Percentiles rank a stretch among this genome's conserved stretches.
Evolutionary conservation across 2,113 vertebrate species (phyloP).

Genomic region (Miniopterus natalensis): DNA sequence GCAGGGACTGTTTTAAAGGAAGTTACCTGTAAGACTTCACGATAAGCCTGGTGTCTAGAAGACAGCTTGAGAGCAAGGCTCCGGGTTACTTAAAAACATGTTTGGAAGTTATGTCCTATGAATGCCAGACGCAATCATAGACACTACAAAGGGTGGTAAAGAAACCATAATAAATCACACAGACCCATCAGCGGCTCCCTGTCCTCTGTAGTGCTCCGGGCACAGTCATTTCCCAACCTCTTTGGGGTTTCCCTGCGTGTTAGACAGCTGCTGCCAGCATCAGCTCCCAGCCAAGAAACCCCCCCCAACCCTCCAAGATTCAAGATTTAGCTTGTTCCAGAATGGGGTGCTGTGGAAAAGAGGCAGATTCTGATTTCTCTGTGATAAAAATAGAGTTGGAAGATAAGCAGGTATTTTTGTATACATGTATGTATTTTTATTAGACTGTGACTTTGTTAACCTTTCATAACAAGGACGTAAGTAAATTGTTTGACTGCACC

Average conservation of each 20-base stretch:
- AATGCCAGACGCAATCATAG: background rate
- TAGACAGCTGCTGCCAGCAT: background rate
- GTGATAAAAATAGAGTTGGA: background rate
- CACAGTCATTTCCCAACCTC: background rate
- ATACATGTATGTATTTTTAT: background rate
- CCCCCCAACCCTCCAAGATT: background rate
- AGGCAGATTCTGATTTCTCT: background rate
- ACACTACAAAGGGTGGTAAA: too few relatives aligned
- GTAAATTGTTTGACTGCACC: background rate
- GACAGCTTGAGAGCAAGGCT: background rate
- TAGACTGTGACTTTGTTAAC: background rate
- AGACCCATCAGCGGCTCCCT: background rate
- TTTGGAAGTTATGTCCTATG: background rate
- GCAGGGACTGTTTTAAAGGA: background rate
- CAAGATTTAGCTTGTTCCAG: too few relatives aligned
- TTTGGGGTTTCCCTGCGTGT: background rate
- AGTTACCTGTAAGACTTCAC: background rate
- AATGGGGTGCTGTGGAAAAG: background rate
- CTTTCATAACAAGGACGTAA: background rate
- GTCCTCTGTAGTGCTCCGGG: background rate
- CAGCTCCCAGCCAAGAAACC: too few relatives aligned
- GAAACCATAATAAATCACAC: background rate
- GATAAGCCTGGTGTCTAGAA: background rate
- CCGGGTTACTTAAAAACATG: background rate
- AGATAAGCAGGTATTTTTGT: background rate